Percentiles rank a stretch among this genome's conserved stretches.
Evolutionary conservation across 1,140 invertebrate genomes (phyloP).

Genomic region (Trichonephila clavipes): DNA sequence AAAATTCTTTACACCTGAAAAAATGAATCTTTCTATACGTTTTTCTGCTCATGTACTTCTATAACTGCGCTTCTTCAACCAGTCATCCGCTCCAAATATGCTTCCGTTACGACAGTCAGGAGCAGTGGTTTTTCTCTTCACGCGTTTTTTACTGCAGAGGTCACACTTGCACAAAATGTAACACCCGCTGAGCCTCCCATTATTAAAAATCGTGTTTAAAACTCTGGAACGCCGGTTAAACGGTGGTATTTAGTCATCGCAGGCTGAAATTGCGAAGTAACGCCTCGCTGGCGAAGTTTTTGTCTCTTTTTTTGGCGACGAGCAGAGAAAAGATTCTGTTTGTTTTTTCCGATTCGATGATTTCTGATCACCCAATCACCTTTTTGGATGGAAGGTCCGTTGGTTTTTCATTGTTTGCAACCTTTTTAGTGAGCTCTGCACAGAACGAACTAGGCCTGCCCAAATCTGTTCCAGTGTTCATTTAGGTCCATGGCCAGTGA

Average conservation of each 20-base stretch:
- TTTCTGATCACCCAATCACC: conserved; percentile 26
- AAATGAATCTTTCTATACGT: neutral
- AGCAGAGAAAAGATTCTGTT: neutral
- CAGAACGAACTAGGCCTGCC: too few species aligned
- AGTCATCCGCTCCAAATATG: conserved; percentile 8
- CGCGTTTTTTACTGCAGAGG: neutral
- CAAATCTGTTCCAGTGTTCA: too few species aligned
- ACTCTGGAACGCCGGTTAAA: conserved; percentile 3
- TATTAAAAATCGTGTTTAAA: conserved; percentile 36
- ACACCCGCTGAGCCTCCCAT: neutral
- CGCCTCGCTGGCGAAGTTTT: neutral
- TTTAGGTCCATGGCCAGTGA: too few species aligned
- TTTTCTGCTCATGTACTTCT: neutral
- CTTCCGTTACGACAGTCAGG: neutral
- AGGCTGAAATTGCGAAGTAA: neutral
- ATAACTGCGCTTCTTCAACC: neutral
- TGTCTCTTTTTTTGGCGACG: neutral
- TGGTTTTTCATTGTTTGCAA: neutral
- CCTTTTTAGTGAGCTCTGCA: neutral
- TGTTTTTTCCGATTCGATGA: neutral
- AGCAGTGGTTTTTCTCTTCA: neutral
- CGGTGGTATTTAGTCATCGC: conserved; percentile 2
- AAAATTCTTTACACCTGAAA: neutral
- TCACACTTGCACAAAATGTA: conserved; percentile 8
- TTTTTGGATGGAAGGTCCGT: neutral